Evolutionary conservation across 2,888 invertebrate genomes (phyloP).

Genomic region (Dryobotodes eremita): DNA sequence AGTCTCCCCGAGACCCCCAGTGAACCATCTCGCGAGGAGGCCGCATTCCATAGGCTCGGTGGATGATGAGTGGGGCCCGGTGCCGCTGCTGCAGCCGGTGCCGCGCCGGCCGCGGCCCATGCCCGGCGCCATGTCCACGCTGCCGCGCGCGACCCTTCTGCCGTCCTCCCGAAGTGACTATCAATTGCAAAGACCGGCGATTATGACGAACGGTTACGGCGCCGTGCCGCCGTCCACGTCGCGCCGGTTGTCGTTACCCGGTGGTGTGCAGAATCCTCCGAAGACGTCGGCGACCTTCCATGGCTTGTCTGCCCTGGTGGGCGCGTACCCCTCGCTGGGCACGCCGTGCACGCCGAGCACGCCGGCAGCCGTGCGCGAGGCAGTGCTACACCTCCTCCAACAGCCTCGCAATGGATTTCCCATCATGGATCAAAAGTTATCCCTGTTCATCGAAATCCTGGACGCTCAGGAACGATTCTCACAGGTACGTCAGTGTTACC

Average conservation of each 20-base stretch:
- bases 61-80: slow-evolving; percentile 85
- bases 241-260: slow-evolving; percentile 90
- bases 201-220: slow-evolving; percentile 88
- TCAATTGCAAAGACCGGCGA: slow-evolving; percentile 90
- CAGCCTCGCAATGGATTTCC: slow-evolving; percentile 94
- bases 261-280: slow-evolving; percentile 88
- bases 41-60: slow-evolving; percentile 92
- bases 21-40: slow-evolving; percentile 83
- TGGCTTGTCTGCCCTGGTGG: slow-evolving; percentile 86
- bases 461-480: slow-evolving; percentile 95
- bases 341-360: slow-evolving; percentile 89
- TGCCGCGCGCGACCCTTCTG: slow-evolving; percentile 88
- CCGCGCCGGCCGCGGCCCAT: slow-evolving; percentile 89
- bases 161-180: slow-evolving; percentile 92
- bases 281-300: slow-evolving; percentile 92
- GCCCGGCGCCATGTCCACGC: slow-evolving; percentile 82
- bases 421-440: slow-evolving; percentile 94
- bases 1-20: slow-evolving; percentile 83
- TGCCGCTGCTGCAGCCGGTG: slow-evolving; percentile 90
- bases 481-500: slow-evolving; percentile 90
- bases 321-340: slow-evolving; percentile 77
- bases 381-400: slow-evolving; percentile 92
- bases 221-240: slow-evolving; percentile 89
- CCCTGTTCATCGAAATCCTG: slow-evolving; percentile 95
- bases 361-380: slow-evolving; percentile 92